Conservation (phyloP, 35 echinoderm and acorn worm genomes). For the Holothuria glaberrima region DNA sequence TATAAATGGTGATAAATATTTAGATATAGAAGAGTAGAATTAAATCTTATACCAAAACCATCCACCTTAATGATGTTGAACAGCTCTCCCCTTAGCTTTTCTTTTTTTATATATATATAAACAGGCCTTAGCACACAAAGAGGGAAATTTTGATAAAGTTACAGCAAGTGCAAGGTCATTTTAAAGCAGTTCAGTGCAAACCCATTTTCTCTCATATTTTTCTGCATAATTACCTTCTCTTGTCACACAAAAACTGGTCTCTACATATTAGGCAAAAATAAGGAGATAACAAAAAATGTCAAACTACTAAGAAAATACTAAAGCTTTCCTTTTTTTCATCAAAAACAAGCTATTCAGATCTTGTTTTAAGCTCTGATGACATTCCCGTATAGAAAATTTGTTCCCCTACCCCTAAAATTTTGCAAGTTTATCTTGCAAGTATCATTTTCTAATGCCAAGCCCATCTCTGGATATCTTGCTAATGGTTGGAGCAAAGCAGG, state of each 20-base stretch:
- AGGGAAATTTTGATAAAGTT: not conserved
- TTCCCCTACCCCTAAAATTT: not conserved
- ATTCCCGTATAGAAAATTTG: not conserved
- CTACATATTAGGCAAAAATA: slow-evolving; percentile 22
- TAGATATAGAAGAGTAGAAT: too few species aligned
- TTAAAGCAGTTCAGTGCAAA: slow-evolving; percentile 47
- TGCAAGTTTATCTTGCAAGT: not conserved
- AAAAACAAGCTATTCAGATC: too few species aligned
- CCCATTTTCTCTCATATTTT: not conserved
- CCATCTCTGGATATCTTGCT: too few species aligned
- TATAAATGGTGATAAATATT: too few species aligned
- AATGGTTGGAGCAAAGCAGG: too few species aligned
- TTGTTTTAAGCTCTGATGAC: too few species aligned
- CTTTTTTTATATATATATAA: not conserved
- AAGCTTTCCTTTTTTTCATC: too few species aligned
- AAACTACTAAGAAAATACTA: not conserved
- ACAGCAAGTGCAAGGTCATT: not conserved
- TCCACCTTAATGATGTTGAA: too few species aligned
- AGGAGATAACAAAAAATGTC: not conserved
- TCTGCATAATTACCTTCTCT: slow-evolving; percentile 43
- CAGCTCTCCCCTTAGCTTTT: not conserved
- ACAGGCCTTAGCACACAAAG: not conserved
- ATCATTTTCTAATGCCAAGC: not conserved
- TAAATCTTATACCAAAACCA: too few species aligned
- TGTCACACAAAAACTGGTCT: slow-evolving; percentile 50